Percentiles rank a stretch among this genome's conserved stretches.
phyloP scores from a whole-genome alignment of 2,797 vertebrate genomes.

The Odontamblyopus rebecca region DNA sequence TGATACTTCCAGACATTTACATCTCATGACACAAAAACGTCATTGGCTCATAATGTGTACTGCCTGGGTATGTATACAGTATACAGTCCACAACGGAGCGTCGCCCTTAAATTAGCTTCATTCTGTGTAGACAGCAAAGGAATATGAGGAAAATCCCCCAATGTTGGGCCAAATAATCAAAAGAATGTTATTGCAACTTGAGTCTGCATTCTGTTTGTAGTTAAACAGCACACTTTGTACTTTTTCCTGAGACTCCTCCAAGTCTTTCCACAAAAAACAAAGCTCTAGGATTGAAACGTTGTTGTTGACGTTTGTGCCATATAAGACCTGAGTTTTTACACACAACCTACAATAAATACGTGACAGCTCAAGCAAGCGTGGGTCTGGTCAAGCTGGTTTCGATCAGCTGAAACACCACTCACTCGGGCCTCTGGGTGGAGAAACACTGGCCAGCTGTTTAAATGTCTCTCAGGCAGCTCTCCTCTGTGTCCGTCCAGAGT shows the following conservation, averaged over 20 bases:
- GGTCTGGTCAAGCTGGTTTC: conserved; percentile 49
- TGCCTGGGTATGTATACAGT: conserved; percentile 10
- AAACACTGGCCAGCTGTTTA: conserved; percentile 53
- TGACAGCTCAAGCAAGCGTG: conserved; percentile 33
- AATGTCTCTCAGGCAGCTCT: conserved; percentile 61
- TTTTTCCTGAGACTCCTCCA: conserved; percentile 22
- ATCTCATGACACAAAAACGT: background rate
- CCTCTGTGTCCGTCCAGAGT: conserved; percentile 26
- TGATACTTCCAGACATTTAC: background rate
- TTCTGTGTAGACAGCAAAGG: conserved; percentile 10
- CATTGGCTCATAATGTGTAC: background rate
- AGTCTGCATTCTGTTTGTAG: conserved; percentile 32
- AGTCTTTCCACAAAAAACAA: conserved; percentile 20
- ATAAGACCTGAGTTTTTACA: conserved; percentile 19
- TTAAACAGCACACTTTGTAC: conserved; percentile 23
- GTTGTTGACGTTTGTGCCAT: conserved; percentile 18
- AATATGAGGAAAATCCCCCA: conserved; percentile 5
- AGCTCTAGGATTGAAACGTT: conserved; percentile 21
- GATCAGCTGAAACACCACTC: conserved; percentile 14
- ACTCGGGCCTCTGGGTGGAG: conserved; percentile 13
- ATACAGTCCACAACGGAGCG: conserved; percentile 13
- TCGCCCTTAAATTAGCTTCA: conserved; percentile 26
- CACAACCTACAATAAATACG: conserved; percentile 42
- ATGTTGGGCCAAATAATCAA: conserved; percentile 20
- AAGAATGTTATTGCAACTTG: conserved; percentile 39